Percentiles rank a stretch among this genome's conserved stretches.
phyloP scores from a whole-genome alignment of 2,113 vertebrate species.

The Atherinomorus stipes region DNA sequence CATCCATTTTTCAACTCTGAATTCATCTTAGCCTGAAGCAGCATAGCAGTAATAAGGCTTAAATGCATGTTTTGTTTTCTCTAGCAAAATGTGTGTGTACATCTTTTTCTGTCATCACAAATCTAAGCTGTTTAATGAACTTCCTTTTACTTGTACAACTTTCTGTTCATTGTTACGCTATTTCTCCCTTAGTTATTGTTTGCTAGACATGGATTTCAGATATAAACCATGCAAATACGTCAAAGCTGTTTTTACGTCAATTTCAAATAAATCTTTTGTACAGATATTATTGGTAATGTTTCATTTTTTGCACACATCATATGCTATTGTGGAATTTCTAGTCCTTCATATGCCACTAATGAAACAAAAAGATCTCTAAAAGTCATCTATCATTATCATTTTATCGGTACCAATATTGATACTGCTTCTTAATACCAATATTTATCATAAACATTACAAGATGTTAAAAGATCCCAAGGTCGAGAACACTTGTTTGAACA shows the following conservation, averaged over 20 bases:
- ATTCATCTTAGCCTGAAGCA: slow-evolving; percentile 18
- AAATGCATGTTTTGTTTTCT: slow-evolving; percentile 41
- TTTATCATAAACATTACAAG: no score
- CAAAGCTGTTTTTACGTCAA: slow-evolving; percentile 76
- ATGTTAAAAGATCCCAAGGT: no score
- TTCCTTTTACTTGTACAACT: slow-evolving; percentile 15
- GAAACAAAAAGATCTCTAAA: no score
- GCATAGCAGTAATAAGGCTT: slow-evolving; percentile 22
- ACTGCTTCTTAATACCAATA: no score
- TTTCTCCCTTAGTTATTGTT: slow-evolving; percentile 64
- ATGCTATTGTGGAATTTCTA: no score
- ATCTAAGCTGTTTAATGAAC: slow-evolving; percentile 55
- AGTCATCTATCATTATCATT: no score
- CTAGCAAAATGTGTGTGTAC: slow-evolving; percentile 12
- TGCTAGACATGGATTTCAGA: slow-evolving; percentile 68
- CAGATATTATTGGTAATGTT: slow-evolving; percentile 37
- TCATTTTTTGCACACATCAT: not conserved
- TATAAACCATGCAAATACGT: slow-evolving; percentile 71
- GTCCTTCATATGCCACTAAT: no score
- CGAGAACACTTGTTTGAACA: no score
- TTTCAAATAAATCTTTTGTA: slow-evolving; percentile 84
- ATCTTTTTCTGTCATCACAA: slow-evolving; percentile 41
- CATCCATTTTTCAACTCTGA: slow-evolving; percentile 20
- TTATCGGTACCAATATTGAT: no score
- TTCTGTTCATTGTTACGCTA: slow-evolving; percentile 43